Percentiles rank a stretch among this genome's conserved stretches.
phyloP scores from a whole-genome alignment of 2,797 vertebrate genomes.

The Spinibarbus caldwelli region DNA sequence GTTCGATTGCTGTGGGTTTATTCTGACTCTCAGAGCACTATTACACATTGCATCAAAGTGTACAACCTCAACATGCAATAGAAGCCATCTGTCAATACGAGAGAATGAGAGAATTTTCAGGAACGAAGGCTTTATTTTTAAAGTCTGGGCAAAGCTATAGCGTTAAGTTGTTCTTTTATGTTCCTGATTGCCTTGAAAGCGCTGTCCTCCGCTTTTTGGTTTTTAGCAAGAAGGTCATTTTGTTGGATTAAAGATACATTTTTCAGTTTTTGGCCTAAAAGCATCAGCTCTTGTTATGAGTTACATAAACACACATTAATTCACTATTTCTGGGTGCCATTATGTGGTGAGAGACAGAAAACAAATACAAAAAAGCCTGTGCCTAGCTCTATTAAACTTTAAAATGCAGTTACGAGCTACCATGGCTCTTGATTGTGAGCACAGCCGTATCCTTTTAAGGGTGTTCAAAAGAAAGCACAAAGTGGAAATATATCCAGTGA shows the following conservation, averaged over 20 bases:
- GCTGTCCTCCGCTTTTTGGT: background rate
- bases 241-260: too few species aligned
- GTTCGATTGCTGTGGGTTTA: constrained; percentile 1
- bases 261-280: constrained; percentile 20
- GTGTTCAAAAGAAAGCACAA: constrained; percentile 31
- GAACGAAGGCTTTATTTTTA: constrained; percentile 31
- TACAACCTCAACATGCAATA: background rate
- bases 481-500: constrained; percentile 14
- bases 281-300: constrained; percentile 19
- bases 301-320: constrained; percentile 3
- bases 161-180: constrained; percentile 18
- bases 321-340: background rate
- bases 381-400: background rate
- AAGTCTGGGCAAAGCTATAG: background rate
- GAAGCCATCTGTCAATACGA: background rate
- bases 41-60: constrained; percentile 37
- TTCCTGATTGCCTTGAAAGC: constrained; percentile 31
- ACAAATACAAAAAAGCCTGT: constrained; percentile 5
- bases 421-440: background rate
- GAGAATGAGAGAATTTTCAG: constrained; percentile 15
- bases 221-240: constrained; percentile 19
- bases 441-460: constrained; percentile 31
- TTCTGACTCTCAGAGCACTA: constrained; percentile 16
- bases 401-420: constrained; percentile 17
- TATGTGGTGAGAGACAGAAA: constrained; percentile 24